Percentiles rank a stretch among this genome's conserved stretches.
Evolutionary conservation across 2,888 invertebrate species (phyloP).

Genomic region (Cheilosia grossa): DNA sequence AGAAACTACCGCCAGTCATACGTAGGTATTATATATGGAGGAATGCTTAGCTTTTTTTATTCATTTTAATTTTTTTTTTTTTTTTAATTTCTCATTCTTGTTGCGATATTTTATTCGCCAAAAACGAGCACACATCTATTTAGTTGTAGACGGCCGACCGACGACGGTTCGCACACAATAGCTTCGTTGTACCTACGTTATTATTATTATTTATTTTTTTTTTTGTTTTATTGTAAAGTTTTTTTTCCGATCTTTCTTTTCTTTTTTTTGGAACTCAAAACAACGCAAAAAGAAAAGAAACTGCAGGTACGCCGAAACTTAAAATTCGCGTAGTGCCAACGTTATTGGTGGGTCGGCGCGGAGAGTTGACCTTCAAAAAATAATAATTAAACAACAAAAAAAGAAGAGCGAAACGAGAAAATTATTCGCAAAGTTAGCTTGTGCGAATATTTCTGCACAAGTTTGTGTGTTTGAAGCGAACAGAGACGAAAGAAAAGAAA

Average conservation of each 20-base stretch:
- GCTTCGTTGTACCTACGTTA: slow-evolving; percentile 54
- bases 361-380: slow-evolving; percentile 83
- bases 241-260: slow-evolving; percentile 15
- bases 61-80: slow-evolving; percentile 54
- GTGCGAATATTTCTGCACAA: slow-evolving; percentile 71
- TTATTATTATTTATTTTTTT: slow-evolving; percentile 35
- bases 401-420: slow-evolving; percentile 22
- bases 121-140: slow-evolving; percentile 72
- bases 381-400: slow-evolving; percentile 78
- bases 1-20: slow-evolving; percentile 44
- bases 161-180: slow-evolving; percentile 67
- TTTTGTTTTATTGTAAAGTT: slow-evolving; percentile 62
- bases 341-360: slow-evolving; percentile 76
- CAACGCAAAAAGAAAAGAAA: slow-evolving; percentile 1
- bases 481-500: slow-evolving; percentile 37
- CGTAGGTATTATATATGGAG: slow-evolving; percentile 54
- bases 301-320: slow-evolving; percentile 51
- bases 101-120: slow-evolving; percentile 69
- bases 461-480: slow-evolving; percentile 64
- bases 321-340: slow-evolving; percentile 47
- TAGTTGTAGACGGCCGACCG: slow-evolving; percentile 66
- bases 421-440: slow-evolving; percentile 63
- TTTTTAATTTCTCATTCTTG: slow-evolving; percentile 59
- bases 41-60: slow-evolving; percentile 60
- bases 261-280: slow-evolving; percentile 35